A percentile compares a stretch with the other conserved stretches of the same genome.
Evolutionary conservation across 2,888 invertebrate genomes (phyloP).

Genomic region (Augiades crinisus): DNA sequence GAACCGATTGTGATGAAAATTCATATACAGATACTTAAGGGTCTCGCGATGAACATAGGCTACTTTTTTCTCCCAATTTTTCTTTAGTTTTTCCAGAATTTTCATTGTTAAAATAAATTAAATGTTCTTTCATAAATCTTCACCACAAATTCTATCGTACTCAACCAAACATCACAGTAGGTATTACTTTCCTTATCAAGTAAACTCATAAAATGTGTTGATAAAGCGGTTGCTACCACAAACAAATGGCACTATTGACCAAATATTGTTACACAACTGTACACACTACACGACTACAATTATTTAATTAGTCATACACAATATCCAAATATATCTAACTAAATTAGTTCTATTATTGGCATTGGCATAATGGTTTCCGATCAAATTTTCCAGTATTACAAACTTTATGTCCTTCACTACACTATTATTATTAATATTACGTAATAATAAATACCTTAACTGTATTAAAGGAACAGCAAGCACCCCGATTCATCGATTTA

Average conservation of each 20-base stretch:
- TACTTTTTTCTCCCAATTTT: too few species aligned
- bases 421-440: conserved; percentile 30
- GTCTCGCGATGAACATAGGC: too few species aligned
- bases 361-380: too few species aligned
- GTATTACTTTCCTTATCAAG: conserved; percentile 14
- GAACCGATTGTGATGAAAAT: too few species aligned
- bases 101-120: background rate
- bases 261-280: background rate
- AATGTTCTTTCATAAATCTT: background rate
- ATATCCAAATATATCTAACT: background rate
- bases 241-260: background rate
- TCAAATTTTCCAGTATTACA: too few species aligned
- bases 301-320: background rate
- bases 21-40: too few species aligned
- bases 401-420: too few species aligned
- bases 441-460: conserved; percentile 36
- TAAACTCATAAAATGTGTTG: conserved; percentile 29
- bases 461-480: conserved; percentile 44
- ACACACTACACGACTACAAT: background rate
- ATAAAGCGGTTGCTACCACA: conserved; percentile 39
- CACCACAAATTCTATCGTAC: background rate
- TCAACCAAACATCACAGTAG: background rate
- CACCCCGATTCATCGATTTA: conserved; percentile 45
- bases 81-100: too few species aligned
- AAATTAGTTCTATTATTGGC: background rate